A percentile compares a stretch with the other conserved stretches of the same genome.
Conservation (phyloP, 2,888 invertebrate species). For the Luperina nickerlii region DNA sequence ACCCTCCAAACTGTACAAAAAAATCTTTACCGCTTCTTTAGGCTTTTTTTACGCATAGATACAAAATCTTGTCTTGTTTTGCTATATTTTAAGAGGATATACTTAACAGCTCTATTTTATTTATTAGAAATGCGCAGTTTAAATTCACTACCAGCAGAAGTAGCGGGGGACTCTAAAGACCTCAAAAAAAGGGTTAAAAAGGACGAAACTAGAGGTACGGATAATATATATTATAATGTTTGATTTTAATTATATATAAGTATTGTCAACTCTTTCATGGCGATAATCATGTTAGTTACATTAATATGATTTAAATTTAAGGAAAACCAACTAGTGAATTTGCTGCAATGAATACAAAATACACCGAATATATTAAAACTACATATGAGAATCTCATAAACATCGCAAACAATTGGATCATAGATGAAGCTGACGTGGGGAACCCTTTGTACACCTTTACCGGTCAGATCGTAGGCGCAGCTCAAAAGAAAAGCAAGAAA, state of each 20-base stretch:
- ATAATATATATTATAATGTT: background rate
- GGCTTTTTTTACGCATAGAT: background rate
- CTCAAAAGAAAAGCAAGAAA: constrained; percentile 82
- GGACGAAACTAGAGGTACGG: constrained; percentile 79
- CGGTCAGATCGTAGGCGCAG: constrained; percentile 78
- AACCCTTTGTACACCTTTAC: constrained; percentile 78
- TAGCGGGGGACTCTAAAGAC: constrained; percentile 79
- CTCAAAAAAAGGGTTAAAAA: constrained; percentile 83
- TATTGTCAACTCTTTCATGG: background rate
- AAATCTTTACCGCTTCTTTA: background rate
- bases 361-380: constrained; percentile 83
- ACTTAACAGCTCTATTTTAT: constrained; percentile 1
- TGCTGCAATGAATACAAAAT: constrained; percentile 78
- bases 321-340: constrained; percentile 80
- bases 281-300: background rate
- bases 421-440: constrained; percentile 81
- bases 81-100: background rate
- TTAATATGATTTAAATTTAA: constrained; percentile 53
- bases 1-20: background rate
- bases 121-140: constrained; percentile 71
- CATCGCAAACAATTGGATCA: constrained; percentile 85
- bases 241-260: background rate
- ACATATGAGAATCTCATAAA: constrained; percentile 81
- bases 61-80: background rate
- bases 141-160: constrained; percentile 68